Conservation (phyloP, 2,888 invertebrate genomes). For the Campoplex capitator region DNA sequence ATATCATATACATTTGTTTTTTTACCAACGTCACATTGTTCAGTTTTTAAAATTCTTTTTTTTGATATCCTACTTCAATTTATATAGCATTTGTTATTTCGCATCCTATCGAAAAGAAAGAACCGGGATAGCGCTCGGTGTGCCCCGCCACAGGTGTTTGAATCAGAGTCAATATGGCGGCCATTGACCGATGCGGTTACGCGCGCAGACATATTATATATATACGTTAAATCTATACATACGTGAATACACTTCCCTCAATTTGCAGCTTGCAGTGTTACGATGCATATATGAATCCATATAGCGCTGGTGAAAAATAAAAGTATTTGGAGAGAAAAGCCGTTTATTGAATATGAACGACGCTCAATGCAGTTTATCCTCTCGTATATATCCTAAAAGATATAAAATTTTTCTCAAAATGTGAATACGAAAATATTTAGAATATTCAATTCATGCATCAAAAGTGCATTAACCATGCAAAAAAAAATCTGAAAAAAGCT, state of each 20-base stretch:
- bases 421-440: no score
- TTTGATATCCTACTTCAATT: constrained; percentile 22
- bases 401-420: not conserved
- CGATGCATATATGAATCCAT: constrained; percentile 23
- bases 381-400: not conserved
- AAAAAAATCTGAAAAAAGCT: not conserved
- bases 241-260: constrained; percentile 5
- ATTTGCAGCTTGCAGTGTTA: constrained; percentile 11
- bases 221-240: not conserved
- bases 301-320: constrained; percentile 16
- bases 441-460: not conserved
- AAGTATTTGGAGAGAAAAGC: not conserved
- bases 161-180: constrained; percentile 64
- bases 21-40: constrained; percentile 1
- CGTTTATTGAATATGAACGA: not conserved
- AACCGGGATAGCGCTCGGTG: constrained; percentile 5
- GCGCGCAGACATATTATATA: constrained; percentile 8
- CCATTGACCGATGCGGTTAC: constrained; percentile 23
- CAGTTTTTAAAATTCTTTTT: constrained; percentile 36
- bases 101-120: constrained; percentile 24
- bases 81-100: constrained; percentile 17
- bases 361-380: not conserved
- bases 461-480: not conserved
- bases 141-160: constrained; percentile 65
- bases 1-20: constrained; percentile 47